Evolutionary conservation across 2,888 invertebrate genomes (phyloP), one percentile per base, ranked within the genome.

Genomic region (Euclidia mi): DNA sequence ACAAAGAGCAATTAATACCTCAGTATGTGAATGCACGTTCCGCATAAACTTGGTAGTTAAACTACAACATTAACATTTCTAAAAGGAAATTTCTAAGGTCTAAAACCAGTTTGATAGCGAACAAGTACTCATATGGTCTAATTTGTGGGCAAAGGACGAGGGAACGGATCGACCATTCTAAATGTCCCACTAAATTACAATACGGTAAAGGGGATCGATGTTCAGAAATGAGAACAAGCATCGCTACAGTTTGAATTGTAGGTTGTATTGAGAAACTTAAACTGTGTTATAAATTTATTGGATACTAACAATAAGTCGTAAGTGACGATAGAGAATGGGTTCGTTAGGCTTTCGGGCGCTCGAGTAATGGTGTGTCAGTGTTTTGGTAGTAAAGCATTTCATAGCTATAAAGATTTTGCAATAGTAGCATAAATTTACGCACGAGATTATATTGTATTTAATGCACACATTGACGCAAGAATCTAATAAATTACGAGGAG

Each of bases 71-170:
- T 25, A 25, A 25, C 6, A 25, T 25, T 25, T 25, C 20, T n/a
- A 25, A 6, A 25, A 25, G 6, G 7, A 25, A 25, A 25, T 25
- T 25, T 14, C 14, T 12, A 41, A 41, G 14, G 25, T 25, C 11
- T 3, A 12, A 41, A 38, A n/a, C 38, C 34, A 34, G 34, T 38
- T 40, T 2, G 3, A 73, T 78, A 82, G 80, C 81, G 71, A 68
- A 70, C 66, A 71, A 80, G 77, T 70, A 77, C 48, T 65, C 55
- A 63, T 72, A 76, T 75, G 79, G 62, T 77, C 76, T 65, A 79
- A 66, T 79, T 81, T 66, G 40, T 40, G 56, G 63, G 57, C 60
- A 75, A 81, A 81, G 79, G 81, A 82, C 80, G 71, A 78, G 80
- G 73, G 80, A 80, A 80, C 56, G 79, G 71, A 62, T 43, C 58